A percentile compares a stretch with the other conserved stretches of the same genome.
Evolutionary conservation across 2,113 vertebrate genomes (phyloP).

Genomic region (Hippocampus barbouri): DNA sequence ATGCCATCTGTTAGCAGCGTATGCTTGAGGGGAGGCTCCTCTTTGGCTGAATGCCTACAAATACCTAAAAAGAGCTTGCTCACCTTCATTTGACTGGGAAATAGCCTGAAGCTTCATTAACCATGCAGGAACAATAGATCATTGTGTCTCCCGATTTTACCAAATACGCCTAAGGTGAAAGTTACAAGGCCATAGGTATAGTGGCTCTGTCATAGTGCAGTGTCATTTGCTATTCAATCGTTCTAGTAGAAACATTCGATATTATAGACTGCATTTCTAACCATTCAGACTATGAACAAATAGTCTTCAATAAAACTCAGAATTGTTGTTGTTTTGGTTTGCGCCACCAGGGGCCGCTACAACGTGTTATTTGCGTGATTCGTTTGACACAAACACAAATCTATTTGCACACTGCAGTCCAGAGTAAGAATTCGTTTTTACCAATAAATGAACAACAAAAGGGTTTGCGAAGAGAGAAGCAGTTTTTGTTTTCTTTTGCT

Average conservation of each 20-base stretch:
- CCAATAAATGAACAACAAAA: not conserved
- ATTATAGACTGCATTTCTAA: not conserved
- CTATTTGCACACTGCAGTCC: not conserved
- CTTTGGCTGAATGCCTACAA: conserved; percentile 56
- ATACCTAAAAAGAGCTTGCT: conserved; percentile 55
- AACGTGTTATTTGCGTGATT: not conserved
- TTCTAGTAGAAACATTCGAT: not conserved
- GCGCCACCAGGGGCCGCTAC: not conserved
- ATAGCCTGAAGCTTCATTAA: conserved; percentile 63
- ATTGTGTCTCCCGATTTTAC: conserved; percentile 31
- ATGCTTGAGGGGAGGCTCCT: conserved; percentile 63
- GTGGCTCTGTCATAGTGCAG: not conserved
- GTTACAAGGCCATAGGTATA: conserved; percentile 23
- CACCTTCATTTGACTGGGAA: conserved; percentile 78
- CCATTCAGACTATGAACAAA: not conserved
- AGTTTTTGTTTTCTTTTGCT: not conserved
- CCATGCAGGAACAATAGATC: conserved; percentile 51
- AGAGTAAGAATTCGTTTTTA: not conserved
- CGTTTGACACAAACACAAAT: not conserved
- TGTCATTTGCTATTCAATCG: not conserved
- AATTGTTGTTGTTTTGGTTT: not conserved
- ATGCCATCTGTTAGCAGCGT: conserved; percentile 70
- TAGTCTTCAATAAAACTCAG: not conserved
- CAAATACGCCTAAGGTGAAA: conserved; percentile 26
- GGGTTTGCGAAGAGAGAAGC: not conserved